Evolutionary conservation across 2,113 vertebrate species (phyloP).

Genomic region (Ictalurus furcatus): DNA sequence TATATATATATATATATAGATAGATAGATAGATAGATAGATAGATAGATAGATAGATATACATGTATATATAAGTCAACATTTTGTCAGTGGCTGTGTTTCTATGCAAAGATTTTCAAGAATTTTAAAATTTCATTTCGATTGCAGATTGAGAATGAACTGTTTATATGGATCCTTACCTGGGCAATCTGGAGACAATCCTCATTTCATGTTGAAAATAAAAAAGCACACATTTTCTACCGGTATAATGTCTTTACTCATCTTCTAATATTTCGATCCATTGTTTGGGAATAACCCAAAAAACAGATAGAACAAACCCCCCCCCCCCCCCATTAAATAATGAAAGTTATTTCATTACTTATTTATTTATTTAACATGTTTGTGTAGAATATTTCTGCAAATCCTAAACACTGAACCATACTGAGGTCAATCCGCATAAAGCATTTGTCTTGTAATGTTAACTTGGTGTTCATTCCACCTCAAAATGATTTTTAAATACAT

Average conservation of each 20-base stretch:
- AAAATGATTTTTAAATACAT: neutral
- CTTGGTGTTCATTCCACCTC: neutral
- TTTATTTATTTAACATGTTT: neutral
- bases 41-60: too few relatives aligned
- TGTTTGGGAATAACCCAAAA: too few relatives aligned
- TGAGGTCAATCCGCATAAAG: neutral
- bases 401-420: neutral
- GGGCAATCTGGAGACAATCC: neutral
- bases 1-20: too few relatives aligned
- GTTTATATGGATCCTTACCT: neutral
- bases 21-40: too few relatives aligned
- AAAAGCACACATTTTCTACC: too few relatives aligned
- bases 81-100: neutral
- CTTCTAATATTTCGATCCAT: too few relatives aligned
- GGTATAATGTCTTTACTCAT: too few relatives aligned
- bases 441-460: neutral
- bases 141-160: neutral
- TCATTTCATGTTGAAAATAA: neutral
- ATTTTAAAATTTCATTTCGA: neutral
- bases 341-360: too few relatives aligned
- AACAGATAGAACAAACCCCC: too few relatives aligned
- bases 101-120: neutral
- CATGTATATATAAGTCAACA: neutral
- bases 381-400: neutral
- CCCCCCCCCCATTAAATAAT: too few relatives aligned